Base-by-base conservation (phyloP, 2,113 vertebrate species). In the Burhinus oedicnemus region DNA sequence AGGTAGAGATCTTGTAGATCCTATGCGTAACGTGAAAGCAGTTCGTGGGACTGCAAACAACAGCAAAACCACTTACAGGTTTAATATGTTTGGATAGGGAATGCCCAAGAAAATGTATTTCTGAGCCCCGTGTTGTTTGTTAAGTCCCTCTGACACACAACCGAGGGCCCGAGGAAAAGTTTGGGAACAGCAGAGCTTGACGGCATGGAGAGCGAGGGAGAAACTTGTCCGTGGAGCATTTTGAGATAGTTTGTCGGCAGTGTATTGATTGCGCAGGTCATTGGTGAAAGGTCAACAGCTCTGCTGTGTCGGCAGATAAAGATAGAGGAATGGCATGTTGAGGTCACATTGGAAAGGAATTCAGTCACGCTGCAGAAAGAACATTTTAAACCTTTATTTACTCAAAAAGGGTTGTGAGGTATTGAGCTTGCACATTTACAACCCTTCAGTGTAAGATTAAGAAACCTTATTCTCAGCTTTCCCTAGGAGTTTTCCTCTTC, bases 241-340 rank as follows among this genome's bases (percentile, higher is more conserved):
- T 90, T 70, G 68, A 91, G 85, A 72, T 58, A 76, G 87, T 95
- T 95, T 93, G 96, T 89, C 60, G 90, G 93, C 96, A 91, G 93
- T 92, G 96, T 96, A 77, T 93, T 92, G 96, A 97, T 95, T 84
- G 97, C 23, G 11, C 93, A 94, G 94, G 91, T 96, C 97, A 93
- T 42, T 93, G 84, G 96, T 91, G 89, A 96, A 97, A 96, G 95
- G 95, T 94, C 97, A 97, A 68, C 81, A 90, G 94, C 85, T 93
- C 82, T 89, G 89, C 90, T 90, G 87, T 66, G 95, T 97, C 65
- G 87, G 93, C 96, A 95, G 92, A 96, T 93, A 93, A 95, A 97
- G 90, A 94, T n/a, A 83, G 82, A 95, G 93, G 96, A 97, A 97
- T 97, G 97, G 85, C 91, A 94, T 90, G 74, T n/a, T 91, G 96